phyloP scores from a whole-genome alignment of 2,888 invertebrate species.

The Drosophila mercatorum region DNA sequence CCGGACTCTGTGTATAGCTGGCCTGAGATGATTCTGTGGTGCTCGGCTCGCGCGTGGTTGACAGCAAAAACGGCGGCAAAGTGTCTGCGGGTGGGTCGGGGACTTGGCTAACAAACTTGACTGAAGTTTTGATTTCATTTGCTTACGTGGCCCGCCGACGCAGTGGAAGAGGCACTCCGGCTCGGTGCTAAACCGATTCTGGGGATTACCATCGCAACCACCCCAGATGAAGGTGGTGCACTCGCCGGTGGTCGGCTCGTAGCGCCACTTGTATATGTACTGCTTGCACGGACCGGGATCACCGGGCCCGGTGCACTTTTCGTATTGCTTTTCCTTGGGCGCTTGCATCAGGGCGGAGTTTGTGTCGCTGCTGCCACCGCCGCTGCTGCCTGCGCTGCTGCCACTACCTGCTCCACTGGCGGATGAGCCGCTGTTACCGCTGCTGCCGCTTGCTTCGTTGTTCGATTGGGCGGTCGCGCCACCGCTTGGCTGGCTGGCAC shows the following conservation, averaged over 20 bases:
- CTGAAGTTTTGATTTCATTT: constrained; percentile 1
- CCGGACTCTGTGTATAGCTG: constrained; percentile 73
- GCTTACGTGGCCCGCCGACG: constrained; percentile 87
- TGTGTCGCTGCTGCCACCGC: constrained; percentile 41
- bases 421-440: constrained; percentile 36
- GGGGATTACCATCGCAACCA: constrained; percentile 88
- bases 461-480: constrained; percentile 32
- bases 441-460: constrained; percentile 34
- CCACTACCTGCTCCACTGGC: constrained; percentile 21
- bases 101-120: background rate
- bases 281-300: constrained; percentile 87
- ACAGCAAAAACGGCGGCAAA: constrained; percentile 86
- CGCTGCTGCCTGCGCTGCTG: constrained; percentile 19
- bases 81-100: constrained; percentile 84
- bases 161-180: constrained; percentile 88
- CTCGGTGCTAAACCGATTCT: constrained; percentile 89
- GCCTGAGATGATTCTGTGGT: constrained; percentile 84
- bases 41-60: constrained; percentile 85
- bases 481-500: constrained; percentile 35
- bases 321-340: constrained; percentile 82
- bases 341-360: constrained; percentile 68
- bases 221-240: constrained; percentile 89
- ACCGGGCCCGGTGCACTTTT: constrained; percentile 84
- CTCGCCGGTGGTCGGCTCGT: constrained; percentile 86
- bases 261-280: constrained; percentile 89